Evolutionary conservation across 1,140 invertebrate genomes (phyloP).

Genomic region (Fopius arisanus): DNA sequence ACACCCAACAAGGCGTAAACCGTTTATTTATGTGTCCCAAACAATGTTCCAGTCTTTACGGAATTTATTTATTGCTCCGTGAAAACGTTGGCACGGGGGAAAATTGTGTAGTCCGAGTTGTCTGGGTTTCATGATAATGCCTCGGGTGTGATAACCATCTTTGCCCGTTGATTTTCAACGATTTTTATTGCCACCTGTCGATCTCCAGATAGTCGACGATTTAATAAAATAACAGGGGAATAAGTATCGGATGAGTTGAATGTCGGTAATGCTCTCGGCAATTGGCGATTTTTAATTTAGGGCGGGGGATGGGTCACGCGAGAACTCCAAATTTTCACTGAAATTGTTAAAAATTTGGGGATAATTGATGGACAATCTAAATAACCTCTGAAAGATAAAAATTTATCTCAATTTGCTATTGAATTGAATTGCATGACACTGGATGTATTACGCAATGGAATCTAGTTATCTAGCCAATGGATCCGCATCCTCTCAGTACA

Average conservation of each 20-base stretch:
- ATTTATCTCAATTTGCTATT: constrained; percentile 7
- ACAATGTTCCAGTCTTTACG: constrained; percentile 44
- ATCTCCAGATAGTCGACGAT: constrained; percentile 18
- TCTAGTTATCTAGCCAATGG: constrained; percentile 62
- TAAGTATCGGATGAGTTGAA: not conserved
- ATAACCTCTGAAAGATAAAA: not conserved
- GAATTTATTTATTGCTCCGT: constrained; percentile 50
- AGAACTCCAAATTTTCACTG: too few relatives aligned
- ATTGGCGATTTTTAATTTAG: too few relatives aligned
- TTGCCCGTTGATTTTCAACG: constrained; percentile 15
- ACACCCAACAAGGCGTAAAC: constrained; percentile 52
- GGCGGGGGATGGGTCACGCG: too few relatives aligned
- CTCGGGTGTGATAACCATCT: constrained; percentile 16
- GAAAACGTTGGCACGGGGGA: constrained; percentile 11
- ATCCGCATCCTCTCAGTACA: constrained; percentile 60
- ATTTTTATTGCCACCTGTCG: constrained; percentile 34
- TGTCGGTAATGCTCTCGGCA: not conserved
- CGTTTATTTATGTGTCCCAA: constrained; percentile 63
- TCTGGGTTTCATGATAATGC: constrained; percentile 18
- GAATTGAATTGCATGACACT: not conserved
- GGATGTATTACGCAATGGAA: constrained; percentile 59
- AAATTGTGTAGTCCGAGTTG: constrained; percentile 12
- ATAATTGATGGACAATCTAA: not conserved
- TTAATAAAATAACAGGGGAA: not conserved
- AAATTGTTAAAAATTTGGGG: not conserved